Evolutionary conservation across 1,140 invertebrate species (phyloP), one percentile per base, ranked within the genome.

Genomic region (Drosophila rhopaloa): DNA sequence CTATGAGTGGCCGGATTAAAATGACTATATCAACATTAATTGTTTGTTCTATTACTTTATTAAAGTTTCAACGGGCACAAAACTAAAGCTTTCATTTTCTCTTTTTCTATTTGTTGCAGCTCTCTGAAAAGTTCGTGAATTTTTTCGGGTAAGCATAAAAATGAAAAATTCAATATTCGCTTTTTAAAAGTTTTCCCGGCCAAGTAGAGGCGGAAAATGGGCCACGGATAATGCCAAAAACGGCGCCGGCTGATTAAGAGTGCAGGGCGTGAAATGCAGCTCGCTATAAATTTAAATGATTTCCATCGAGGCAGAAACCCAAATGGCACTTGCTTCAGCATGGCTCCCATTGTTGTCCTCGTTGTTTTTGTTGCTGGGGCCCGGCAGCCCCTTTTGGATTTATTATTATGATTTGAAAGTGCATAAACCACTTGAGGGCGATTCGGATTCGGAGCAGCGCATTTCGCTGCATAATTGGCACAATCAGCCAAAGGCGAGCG

Each of bases 401-500:
- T 88, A 88, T 83, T 88, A 88, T 88, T 88, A 89, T 88, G 83
- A 88, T 88, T 88, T 88, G 83, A 88, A 79, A 88, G 83, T 89
- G 83, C 83, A 88, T 79, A 88, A 85, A 88, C 79, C 83, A 83
- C 84, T 89, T 63, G 84, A 84, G 84, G 84, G 84, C 80, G 84
- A 80, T 67, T 86, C 63, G 74, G 67, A 56, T 71, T 71, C 14
- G 43, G 65, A 71, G 67, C 65, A 79, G 74, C 57, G 75, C 84
- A 89, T 84, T 88, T 84, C 80, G 84, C 60, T 83, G 76, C 72
- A 88, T 88, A 88, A 88, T 88, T 88, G 84, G 84, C 84, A 89
- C 84, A 88, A 88, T 88, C 84, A 88, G 84, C 80, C 76, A 73
- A 71, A 71, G 76, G 73, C 83, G 71, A 73, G 80, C 50, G 67